Evolutionary conservation across 2,888 invertebrate genomes (phyloP), one percentile per base, ranked within the genome.

Genomic region (Platyscelio sp.): DNA sequence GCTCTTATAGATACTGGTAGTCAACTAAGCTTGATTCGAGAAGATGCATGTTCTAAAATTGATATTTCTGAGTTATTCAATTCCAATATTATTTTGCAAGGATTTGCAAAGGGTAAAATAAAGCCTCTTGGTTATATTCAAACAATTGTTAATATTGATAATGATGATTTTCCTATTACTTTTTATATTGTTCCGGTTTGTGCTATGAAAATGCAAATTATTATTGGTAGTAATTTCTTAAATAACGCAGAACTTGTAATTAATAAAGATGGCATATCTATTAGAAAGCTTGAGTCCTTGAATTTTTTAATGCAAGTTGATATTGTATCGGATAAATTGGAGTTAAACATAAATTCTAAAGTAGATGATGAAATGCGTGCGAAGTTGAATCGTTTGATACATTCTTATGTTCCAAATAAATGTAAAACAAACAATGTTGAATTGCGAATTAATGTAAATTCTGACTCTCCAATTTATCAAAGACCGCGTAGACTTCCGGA

Each of bases 371-470:
- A 26, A 9, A 54, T 71, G 20, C 22, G 54, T 18, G 38, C 83
- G 20, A 58, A 80, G 40, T 79, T 87, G 4, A 22, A 60, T 46
- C 18, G 78, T 15, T 51, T 89, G 15, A 67, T 90, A 5, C 20
- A 61, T 7, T 65, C 85, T n/a, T 90, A 90, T 56, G 24, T 86
- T 58, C 89, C 90, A 1, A 40, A 82, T 7, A 88, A 86, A 65
- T 63, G 63, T 24, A 86, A 88, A 67, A 68, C 80, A 0, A 86
- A 85, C 4, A 81, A 80, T 18, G 78, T 89, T 20, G 80, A 89
- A 27, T 88, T 90, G 80, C 86, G 76, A 68, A 89, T 91, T 54
- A 58, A 90, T 27, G 29, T 90, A 9, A 86, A 84, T 63, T 87
- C 89, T 71, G 89, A 90, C 22, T 71, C 65, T 15, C 90, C 90